Base-by-base conservation (phyloP, 2,888 invertebrate species). In the Agonum fuliginosum region DNA sequence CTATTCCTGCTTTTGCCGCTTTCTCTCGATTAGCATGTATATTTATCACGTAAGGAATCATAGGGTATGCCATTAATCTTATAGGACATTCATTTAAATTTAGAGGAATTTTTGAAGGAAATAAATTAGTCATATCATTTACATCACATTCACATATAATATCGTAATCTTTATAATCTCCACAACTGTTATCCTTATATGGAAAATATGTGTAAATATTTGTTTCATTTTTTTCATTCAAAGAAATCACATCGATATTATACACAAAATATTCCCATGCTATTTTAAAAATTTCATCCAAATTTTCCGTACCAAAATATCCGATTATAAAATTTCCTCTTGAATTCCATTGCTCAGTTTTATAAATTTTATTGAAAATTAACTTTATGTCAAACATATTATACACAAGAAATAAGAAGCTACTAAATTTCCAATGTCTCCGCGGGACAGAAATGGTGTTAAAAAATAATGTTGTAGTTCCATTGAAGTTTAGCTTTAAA, bases 41-140 rank as follows among this genome's bases (percentile, higher is more conserved):
- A 14, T 70, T 46, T 27, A 46, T 27, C 1, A 70, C 70, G n/a
- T 70, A 70, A 12, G 70, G 70, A n/a, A 46, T 24, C 70, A 70
- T 70, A 1, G 70, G 70, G 14, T 46, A 70, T 43, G 70, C 70
- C 70, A 70, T 46, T 27, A 70, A 17, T 70, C 24, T 10, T 1
- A 70, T 1, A 4, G 12, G 8, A 24, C 70, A 70, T 3, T 27
- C 46, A 20, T 48, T 34, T 10, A 70, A 27, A 27, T 70, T n/a
- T 8, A n/a, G 10, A 5, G 70, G 70, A 46, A 70, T 46, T 46
- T 70, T 70, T 12, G 19, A 5, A 6, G 46, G 20, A 20, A 27
- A 70, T 48, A 46, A 67, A 37, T 67, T 37, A 17, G n/a, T 37
- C 12, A 19, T 19, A 12, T 37, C 19, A 14, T 17, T 12, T 17